A percentile compares a stretch with the other conserved stretches of the same genome.
Conservation (phyloP, 2,797 vertebrate genomes). For the Chelon auratus region DNA sequence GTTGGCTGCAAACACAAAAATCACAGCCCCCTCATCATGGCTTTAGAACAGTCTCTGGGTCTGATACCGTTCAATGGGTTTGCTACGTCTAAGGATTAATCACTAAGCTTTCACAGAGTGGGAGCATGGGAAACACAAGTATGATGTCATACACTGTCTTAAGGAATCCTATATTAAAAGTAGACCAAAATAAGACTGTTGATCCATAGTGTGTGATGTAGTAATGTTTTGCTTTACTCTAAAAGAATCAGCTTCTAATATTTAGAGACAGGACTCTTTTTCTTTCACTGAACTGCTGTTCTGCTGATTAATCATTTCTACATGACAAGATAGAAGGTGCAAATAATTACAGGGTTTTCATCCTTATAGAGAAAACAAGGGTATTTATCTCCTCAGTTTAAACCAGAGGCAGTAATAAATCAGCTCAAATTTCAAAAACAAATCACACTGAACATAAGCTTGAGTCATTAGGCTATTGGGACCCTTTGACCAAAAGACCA, state of each 20-base stretch:
- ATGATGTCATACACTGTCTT: slow-evolving; percentile 6
- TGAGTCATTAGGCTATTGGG: slow-evolving; percentile 5
- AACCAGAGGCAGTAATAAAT: slow-evolving; percentile 14
- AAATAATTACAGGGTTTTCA: slow-evolving; percentile 13
- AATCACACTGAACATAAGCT: slow-evolving; percentile 2
- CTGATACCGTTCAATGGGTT: slow-evolving; percentile 4
- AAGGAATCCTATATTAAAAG: not conserved
- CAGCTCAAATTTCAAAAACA: slow-evolving; percentile 24
- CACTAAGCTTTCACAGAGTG: not conserved
- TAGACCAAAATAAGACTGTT: not conserved
- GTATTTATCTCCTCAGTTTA: slow-evolving; percentile 23
- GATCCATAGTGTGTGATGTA: not conserved
- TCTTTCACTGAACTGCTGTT: not conserved
- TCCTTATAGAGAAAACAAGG: slow-evolving; percentile 3
- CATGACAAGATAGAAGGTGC: not conserved
- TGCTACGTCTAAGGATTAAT: not conserved
- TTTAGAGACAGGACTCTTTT: not conserved
- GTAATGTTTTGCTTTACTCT: not conserved
- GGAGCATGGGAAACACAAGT: not conserved
- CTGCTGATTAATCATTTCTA: not conserved
- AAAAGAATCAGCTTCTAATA: not conserved
- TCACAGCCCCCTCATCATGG: slow-evolving; percentile 5
- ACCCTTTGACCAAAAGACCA: not conserved
- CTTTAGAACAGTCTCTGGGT: slow-evolving; percentile 1
- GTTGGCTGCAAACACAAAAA: slow-evolving; percentile 5